phyloP scores from a whole-genome alignment of 2,888 invertebrate genomes.

The Cephus nigrinus region DNA sequence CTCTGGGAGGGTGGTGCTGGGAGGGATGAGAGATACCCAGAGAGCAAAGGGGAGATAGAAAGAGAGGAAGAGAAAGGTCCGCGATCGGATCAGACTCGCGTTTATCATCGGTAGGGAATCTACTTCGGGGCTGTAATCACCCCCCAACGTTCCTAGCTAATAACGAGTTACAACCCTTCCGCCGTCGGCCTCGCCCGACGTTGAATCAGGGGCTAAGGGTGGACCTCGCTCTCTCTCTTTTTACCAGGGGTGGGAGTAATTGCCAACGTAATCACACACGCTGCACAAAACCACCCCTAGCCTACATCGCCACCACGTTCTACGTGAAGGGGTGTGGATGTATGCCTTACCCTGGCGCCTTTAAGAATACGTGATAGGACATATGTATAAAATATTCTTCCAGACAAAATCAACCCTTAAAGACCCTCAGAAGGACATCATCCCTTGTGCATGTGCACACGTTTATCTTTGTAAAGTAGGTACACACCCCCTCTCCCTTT shows the following conservation, averaged over 20 bases:
- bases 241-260: slow-evolving; percentile 52
- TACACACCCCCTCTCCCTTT: not conserved
- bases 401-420: not conserved
- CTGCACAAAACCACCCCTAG: slow-evolving; percentile 49
- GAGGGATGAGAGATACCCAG: slow-evolving; percentile 5
- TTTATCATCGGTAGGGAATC: slow-evolving; percentile 59
- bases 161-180: slow-evolving; percentile 62
- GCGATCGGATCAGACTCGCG: slow-evolving; percentile 52
- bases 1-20: not conserved
- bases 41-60: not conserved
- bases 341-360: slow-evolving; percentile 38
- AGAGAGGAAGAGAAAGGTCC: slow-evolving; percentile 14
- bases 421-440: not conserved
- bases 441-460: not conserved
- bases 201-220: slow-evolving; percentile 6
- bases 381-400: not conserved
- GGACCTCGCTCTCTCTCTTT: slow-evolving; percentile 2
- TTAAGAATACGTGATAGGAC: slow-evolving; percentile 46
- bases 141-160: slow-evolving; percentile 51
- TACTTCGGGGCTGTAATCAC: slow-evolving; percentile 59
- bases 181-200: slow-evolving; percentile 36
- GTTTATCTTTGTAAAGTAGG: no score
- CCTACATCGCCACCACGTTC: slow-evolving; percentile 3
- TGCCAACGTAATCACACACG: slow-evolving; percentile 63
- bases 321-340: slow-evolving; percentile 39